Evolutionary conservation across 2,888 invertebrate species (phyloP).

Genomic region (Drosophila kuntzei): DNA sequence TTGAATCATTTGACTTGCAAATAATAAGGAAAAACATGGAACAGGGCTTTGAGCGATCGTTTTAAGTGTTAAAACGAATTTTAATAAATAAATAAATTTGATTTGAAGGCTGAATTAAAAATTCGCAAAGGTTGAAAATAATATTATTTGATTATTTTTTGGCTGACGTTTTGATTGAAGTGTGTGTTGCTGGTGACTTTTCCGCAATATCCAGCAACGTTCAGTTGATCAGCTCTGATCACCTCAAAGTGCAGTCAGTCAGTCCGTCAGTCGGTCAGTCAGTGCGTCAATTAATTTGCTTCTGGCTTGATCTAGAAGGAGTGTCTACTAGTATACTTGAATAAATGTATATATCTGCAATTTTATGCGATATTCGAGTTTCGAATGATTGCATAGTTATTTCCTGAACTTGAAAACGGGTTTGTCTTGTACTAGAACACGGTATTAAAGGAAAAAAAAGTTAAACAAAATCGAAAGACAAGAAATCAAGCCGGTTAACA

Average conservation of each 20-base stretch:
- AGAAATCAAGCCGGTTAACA: conserved; percentile 41
- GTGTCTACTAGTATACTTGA: conserved; percentile 25
- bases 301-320: conserved; percentile 55
- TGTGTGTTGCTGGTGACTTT: conserved; percentile 14
- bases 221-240: not conserved
- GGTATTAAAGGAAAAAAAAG: conserved; percentile 18
- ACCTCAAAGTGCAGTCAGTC: conserved; percentile 15
- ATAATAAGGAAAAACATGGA: conserved; percentile 13
- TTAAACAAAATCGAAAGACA: not conserved
- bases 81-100: conserved; percentile 6
- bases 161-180: conserved; percentile 1
- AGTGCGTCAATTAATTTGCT: conserved; percentile 42
- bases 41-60: conserved; percentile 32
- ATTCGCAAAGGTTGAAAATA: not conserved
- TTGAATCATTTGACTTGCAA: conserved; percentile 49
- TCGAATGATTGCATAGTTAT: conserved; percentile 53
- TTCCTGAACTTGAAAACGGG: conserved; percentile 78
- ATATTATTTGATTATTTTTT: conserved; percentile 3
- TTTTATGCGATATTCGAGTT: conserved; percentile 14
- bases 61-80: conserved; percentile 1
- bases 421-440: conserved; percentile 55
- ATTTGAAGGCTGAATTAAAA: conserved; percentile 22
- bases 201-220: conserved; percentile 6
- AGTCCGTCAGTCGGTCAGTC: conserved; percentile 3
- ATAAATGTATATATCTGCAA: conserved; percentile 15